phyloP scores from a whole-genome alignment of 1,140 invertebrate genomes.

The Bombus consobrinus region DNA sequence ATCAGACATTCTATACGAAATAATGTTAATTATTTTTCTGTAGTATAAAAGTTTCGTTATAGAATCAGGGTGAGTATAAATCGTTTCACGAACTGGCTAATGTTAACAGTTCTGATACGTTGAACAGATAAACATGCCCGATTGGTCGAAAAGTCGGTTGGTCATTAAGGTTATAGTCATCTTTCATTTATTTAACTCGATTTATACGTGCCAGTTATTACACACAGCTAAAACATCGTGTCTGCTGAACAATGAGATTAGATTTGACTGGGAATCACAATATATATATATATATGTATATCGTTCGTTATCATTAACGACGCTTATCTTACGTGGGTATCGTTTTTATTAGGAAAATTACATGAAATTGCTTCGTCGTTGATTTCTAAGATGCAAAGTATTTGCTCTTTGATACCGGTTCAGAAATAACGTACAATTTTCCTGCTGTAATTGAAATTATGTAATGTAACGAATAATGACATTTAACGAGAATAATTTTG shows the following conservation, averaged over 20 bases:
- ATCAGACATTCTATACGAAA: too few relatives aligned
- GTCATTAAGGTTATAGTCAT: background rate
- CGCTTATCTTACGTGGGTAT: background rate
- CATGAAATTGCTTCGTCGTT: background rate
- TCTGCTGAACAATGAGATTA: background rate
- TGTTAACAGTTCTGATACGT: slow-evolving; percentile 40
- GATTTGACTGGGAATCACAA: background rate
- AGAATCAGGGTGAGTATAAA: background rate
- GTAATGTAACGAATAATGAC: background rate
- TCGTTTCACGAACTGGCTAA: slow-evolving; percentile 25
- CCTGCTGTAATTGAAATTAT: background rate
- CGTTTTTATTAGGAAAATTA: slow-evolving; percentile 8
- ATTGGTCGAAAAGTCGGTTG: slow-evolving; percentile 19
- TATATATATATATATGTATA: background rate
- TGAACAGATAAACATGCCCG: slow-evolving; percentile 19
- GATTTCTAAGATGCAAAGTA: background rate
- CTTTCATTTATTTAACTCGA: slow-evolving; percentile 12
- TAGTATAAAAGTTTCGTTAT: background rate
- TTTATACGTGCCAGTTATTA: background rate
- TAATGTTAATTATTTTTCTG: too few relatives aligned
- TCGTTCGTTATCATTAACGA: background rate
- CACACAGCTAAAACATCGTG: background rate
- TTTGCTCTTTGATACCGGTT: background rate
- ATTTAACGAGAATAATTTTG: background rate
- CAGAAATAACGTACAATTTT: background rate